Base-by-base conservation (phyloP, 2,797 vertebrate species). In the Hydrocynus forskahlii region DNA sequence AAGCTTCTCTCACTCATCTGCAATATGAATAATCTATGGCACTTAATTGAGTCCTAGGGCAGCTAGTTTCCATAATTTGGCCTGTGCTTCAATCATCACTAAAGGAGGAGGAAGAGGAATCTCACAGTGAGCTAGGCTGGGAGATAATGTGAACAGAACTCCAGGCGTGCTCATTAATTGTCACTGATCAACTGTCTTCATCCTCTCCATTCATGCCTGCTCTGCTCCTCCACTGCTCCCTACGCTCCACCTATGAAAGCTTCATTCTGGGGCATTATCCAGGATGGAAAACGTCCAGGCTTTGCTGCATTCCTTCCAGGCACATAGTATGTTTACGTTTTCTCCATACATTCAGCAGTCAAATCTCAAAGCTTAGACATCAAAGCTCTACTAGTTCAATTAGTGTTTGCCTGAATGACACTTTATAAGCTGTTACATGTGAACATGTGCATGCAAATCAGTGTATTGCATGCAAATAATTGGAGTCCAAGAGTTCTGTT, bases 21-120 rank as follows among this genome's bases (percentile, higher is more conserved):
- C 90, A 89, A 92, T 89, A 91, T 86, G 91, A 89, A 81, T 87
- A 92, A 92, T 93, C 91, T 91, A 89, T 87, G 86, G 85, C 83
- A 83, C 86, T 87, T 94, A 92, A 94, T 89, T 92, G 91, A 93
- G 91, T 92, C 93, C 91, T 90, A 79, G 87, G 90, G 91, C 92
- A 88, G 88, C 89, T 90, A 86, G 87, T 90, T 91, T 92, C 87
- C 87, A 84, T 88, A 89, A 89, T 87, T 90, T 86, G 7, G 62
- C 29, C 13, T 2, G 14, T 87, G 86, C 85, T 87, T 91, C 89
- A 88, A 86, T 89, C 85, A 81, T 87, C 89, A 88, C 89, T 89
- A 79, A 83, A 67, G n/a, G 83, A 52, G 59, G 17, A 54, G 59
- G 54, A 85, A 50, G 78, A 88, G 84, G 83, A 91, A 90, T 89